These are phyloP conservation scores for Meleagris gallopavo DNA, from an alignment of 2,113 vertebrate species.

Conservation along the genomic window DNA sequence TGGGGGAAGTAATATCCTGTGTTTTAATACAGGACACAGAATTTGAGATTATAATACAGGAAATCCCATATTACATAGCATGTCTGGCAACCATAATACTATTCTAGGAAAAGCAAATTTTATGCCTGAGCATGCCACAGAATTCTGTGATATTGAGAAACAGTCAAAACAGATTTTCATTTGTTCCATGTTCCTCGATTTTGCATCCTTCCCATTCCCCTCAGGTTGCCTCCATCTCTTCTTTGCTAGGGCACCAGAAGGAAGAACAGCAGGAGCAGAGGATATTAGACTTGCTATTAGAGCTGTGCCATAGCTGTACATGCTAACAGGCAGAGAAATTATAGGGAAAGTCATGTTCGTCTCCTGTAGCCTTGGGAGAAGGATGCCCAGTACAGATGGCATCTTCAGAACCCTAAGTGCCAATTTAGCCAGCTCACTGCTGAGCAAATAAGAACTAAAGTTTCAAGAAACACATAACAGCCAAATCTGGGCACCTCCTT, in stretches of 20 bases:
- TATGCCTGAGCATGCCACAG: not conserved
- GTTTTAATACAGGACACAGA: not conserved
- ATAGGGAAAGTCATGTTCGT: slow-evolving; percentile 5
- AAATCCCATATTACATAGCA: not conserved
- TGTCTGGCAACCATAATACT: not conserved
- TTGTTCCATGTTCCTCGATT: slow-evolving; percentile 44
- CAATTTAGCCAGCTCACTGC: slow-evolving; percentile 15
- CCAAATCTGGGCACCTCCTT: not conserved
- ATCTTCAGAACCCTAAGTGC: not conserved
- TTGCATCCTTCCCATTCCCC: slow-evolving; percentile 23
- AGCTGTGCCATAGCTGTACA: not conserved
- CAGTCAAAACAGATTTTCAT: slow-evolving; percentile 24
- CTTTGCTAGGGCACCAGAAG: slow-evolving; percentile 51
- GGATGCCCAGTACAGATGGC: slow-evolving; percentile 65
- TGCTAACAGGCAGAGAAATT: slow-evolving; percentile 51
- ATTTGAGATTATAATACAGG: not conserved
- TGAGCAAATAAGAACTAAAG: slow-evolving; percentile 28
- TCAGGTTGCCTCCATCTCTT: slow-evolving; percentile 7
- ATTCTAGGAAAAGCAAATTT: slow-evolving; percentile 53
- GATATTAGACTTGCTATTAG: slow-evolving; percentile 63
- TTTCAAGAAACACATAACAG: not conserved
- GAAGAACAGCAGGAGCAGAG: slow-evolving; percentile 62
- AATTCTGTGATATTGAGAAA: slow-evolving; percentile 16
- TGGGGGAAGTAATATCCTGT: not conserved
- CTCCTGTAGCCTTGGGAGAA: slow-evolving; percentile 40